Evolutionary conservation across 2,113 vertebrate species (phyloP).

Genomic region (Gavialis gangeticus): DNA sequence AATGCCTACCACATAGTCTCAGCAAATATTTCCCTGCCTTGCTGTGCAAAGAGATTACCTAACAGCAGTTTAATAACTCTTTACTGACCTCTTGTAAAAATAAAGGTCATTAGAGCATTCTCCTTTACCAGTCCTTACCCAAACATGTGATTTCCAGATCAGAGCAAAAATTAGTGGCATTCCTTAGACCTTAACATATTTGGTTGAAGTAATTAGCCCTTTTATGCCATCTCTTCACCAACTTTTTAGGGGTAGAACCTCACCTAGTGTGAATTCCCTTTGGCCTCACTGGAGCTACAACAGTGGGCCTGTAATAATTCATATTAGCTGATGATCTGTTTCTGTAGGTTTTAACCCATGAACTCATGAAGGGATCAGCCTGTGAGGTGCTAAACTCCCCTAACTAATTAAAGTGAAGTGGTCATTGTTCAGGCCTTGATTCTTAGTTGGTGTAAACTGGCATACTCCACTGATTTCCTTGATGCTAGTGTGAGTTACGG

Average conservation of each 20-base stretch:
- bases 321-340: neutral
- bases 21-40: slow-evolving; percentile 64
- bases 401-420: neutral
- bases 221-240: neutral
- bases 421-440: neutral
- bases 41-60: slow-evolving; percentile 59
- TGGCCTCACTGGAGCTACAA: neutral
- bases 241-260: neutral
- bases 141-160: slow-evolving; percentile 41
- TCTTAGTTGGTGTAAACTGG: neutral
- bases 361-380: neutral
- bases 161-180: slow-evolving; percentile 4
- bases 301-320: neutral
- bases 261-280: neutral
- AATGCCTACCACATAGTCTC: slow-evolving; percentile 33
- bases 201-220: slow-evolving; percentile 36
- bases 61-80: slow-evolving; percentile 64
- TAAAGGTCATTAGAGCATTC: slow-evolving; percentile 57
- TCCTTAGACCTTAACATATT: slow-evolving; percentile 50
- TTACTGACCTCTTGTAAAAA: slow-evolving; percentile 50
- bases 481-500: neutral
- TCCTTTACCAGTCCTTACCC: neutral
- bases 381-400: neutral
- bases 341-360: neutral
- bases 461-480: neutral